Evolutionary conservation across 2,113 vertebrate genomes (phyloP), one percentile per base, ranked within the genome.

Genomic region (Bagarius yarrelli): DNA sequence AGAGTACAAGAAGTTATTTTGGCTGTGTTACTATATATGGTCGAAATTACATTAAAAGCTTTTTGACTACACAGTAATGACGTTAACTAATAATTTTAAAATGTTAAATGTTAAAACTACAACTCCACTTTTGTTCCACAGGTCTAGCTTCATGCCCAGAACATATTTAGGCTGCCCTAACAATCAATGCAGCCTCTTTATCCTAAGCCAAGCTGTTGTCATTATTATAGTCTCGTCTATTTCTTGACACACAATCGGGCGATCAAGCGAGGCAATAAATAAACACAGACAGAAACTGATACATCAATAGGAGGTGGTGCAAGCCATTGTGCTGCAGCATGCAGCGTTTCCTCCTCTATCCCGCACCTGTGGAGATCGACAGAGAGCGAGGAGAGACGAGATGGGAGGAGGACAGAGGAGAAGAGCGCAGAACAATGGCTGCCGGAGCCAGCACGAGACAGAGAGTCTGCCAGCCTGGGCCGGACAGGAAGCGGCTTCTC

Each of bases 401-500:
- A 76, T 25, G 83, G 87, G 91, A 85, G 90, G 89, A 91, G 82
- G 84, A 84, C 64, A 85, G 90, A 87, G 87, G 88, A 90, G 89
- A 85, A 85, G 69, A 77, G 70, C 16, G 30, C 30, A 89, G 89
- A 93, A 94, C 93, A 94, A 93, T 94, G 84, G 91, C 81, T 61
- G 78, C 80, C 90, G 91, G 92, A 90, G 90, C 89, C 88, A 78
- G 75, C 82, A 67, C 87, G 88, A 93, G 93, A 94, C 92, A 93
- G 89, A 56, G 77, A 88, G 93, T 94, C 93, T 93, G 89, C 89
- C 4, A 85, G 74, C 88, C 79, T 88, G 91, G 85, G 87, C 89
- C 88, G 88, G 88, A 92, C 91, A 93, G 93, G 93, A 94, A 94
- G 88, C 76, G 78, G 83, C 89, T 90, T 90, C 90, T 90, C 88